Percentiles rank a stretch among this genome's conserved stretches.
These are phyloP conservation scores for Polypedilum pembai DNA, from an alignment of 1,140 invertebrate species.

Conservation along the genomic window DNA sequence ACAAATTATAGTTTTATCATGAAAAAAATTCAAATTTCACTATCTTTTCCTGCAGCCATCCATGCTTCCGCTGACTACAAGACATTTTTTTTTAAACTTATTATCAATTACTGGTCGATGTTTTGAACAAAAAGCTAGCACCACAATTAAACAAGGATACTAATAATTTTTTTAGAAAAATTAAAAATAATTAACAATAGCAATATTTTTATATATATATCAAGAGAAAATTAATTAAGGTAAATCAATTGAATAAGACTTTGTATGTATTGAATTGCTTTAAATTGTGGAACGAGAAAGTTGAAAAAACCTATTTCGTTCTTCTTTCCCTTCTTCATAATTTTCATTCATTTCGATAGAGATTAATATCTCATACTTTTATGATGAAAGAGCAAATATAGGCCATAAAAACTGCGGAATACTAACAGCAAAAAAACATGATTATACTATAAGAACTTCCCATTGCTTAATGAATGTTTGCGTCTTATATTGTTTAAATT, in stretches of 20 bases:
- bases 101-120: too few relatives aligned
- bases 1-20: not conserved
- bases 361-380: constrained; percentile 1
- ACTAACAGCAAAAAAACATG: constrained; percentile 13
- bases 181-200: too few relatives aligned
- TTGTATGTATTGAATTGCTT: too few relatives aligned
- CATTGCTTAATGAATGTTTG: too few relatives aligned
- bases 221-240: too few relatives aligned
- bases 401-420: constrained; percentile 24
- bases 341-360: not conserved
- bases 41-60: not conserved
- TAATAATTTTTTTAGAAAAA: too few relatives aligned
- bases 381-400: constrained; percentile 7
- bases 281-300: not conserved
- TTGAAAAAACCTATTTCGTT: not conserved
- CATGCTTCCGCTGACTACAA: not conserved
- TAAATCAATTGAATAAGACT: too few relatives aligned
- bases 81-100: not conserved
- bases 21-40: not conserved
- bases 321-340: too few relatives aligned
- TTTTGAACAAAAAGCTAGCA: too few relatives aligned
- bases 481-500: too few relatives aligned
- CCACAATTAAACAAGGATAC: too few relatives aligned
- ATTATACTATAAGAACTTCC: not conserved
- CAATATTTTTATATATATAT: too few relatives aligned